A percentile compares a stretch with the other conserved stretches of the same genome.
Conservation (phyloP, 2,113 vertebrate species). For the Ondatra zibethicus region DNA sequence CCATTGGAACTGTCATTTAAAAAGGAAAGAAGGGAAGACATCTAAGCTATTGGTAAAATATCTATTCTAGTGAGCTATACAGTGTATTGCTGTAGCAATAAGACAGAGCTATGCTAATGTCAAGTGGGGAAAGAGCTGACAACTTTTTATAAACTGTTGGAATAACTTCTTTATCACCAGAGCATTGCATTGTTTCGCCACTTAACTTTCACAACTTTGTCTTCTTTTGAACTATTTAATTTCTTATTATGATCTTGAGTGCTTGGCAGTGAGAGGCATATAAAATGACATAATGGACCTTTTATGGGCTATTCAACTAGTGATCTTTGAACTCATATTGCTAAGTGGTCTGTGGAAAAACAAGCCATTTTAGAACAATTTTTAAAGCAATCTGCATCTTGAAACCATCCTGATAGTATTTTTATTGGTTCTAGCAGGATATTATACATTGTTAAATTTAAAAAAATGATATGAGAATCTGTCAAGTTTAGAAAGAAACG, state of each 20-base stretch:
- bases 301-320: constrained; percentile 72
- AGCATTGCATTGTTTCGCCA: constrained; percentile 59
- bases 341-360: constrained; percentile 76
- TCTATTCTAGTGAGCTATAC: not conserved
- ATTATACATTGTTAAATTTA: constrained; percentile 67
- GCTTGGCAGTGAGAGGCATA: constrained; percentile 71
- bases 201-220: constrained; percentile 76
- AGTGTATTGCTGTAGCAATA: not conserved
- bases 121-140: constrained; percentile 35
- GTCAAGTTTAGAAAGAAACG: constrained; percentile 60
- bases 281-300: constrained; percentile 80
- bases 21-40: not conserved
- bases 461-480: constrained; percentile 61
- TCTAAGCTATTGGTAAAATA: not conserved
- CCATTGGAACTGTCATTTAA: not conserved
- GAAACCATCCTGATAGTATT: constrained; percentile 72
- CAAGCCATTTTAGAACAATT: constrained; percentile 72
- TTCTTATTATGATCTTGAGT: constrained; percentile 79
- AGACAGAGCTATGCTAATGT: not conserved
- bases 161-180: constrained; percentile 70
- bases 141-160: constrained; percentile 66
- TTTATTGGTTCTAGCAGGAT: constrained; percentile 77
- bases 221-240: constrained; percentile 67
- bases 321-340: constrained; percentile 82
- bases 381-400: constrained; percentile 79